phyloP scores from a whole-genome alignment of 2,888 invertebrate genomes.

The Chromoteleia sp. region DNA sequence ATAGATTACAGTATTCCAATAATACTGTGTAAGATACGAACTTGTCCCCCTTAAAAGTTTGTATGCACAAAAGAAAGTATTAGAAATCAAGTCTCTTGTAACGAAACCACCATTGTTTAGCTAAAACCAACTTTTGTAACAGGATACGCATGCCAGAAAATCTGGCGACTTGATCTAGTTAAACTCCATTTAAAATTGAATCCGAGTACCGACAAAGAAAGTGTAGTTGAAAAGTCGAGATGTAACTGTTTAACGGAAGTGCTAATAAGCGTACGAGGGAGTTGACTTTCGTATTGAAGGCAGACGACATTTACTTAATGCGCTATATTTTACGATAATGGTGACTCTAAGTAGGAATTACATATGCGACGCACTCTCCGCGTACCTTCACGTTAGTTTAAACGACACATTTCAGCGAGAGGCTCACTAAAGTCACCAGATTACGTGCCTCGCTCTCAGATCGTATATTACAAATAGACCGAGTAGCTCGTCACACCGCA shows the following conservation, averaged over 20 bases:
- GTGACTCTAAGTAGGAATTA: conserved; percentile 82
- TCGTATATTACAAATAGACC: conserved; percentile 73
- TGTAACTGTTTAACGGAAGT: conserved; percentile 47
- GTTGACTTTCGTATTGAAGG: conserved; percentile 67
- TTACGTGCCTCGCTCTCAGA: conserved; percentile 73
- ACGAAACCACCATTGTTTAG: conserved; percentile 10
- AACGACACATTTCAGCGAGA: conserved; percentile 81
- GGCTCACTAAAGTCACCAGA: conserved; percentile 73
- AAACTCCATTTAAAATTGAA: conserved; percentile 25
- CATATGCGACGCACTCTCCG: conserved; percentile 81
- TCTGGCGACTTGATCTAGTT: conserved; percentile 16
- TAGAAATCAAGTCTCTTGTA: conserved; percentile 1
- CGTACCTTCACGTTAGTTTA: conserved; percentile 83
- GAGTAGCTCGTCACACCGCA: conserved; percentile 71
- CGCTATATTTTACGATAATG: conserved; percentile 80
- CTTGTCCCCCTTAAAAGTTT: too few species aligned
- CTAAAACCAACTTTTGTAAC: background rate
- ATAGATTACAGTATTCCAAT: too few species aligned
- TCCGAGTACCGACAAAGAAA: conserved; percentile 43
- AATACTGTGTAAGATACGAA: too few species aligned
- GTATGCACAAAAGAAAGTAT: background rate
- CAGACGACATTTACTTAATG: conserved; percentile 74
- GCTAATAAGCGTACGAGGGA: conserved; percentile 64
- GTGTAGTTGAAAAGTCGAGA: conserved; percentile 30
- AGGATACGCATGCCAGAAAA: conserved; percentile 2